Percentiles rank a stretch among this genome's conserved stretches.
Conservation (phyloP, 1,140 invertebrate species). For the Tetramorium parvispinum region DNA sequence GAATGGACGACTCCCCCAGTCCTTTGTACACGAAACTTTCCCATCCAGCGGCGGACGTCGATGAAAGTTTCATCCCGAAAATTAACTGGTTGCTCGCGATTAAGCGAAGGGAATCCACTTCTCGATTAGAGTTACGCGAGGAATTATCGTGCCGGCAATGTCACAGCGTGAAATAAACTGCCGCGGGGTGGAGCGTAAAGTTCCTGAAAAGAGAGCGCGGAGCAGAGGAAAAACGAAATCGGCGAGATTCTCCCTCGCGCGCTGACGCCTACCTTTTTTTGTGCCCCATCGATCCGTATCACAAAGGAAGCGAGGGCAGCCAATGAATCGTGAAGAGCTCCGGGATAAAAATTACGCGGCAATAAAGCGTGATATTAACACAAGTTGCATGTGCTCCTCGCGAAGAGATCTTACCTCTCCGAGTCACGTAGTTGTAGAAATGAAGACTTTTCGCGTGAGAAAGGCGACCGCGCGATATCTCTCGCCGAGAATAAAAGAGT, state of each 20-base stretch:
- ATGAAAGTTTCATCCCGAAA: slow-evolving; percentile 61
- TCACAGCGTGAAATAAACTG: slow-evolving; percentile 48
- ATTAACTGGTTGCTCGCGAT: slow-evolving; percentile 34
- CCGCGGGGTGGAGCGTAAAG: neutral
- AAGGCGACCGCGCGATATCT: slow-evolving; percentile 31
- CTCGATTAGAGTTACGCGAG: slow-evolving; percentile 53
- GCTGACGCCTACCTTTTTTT: slow-evolving; percentile 22
- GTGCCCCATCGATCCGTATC: slow-evolving; percentile 38
- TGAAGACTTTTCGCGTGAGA: slow-evolving; percentile 15
- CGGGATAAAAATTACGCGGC: slow-evolving; percentile 61
- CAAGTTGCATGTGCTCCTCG: slow-evolving; percentile 36
- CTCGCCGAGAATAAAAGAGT: slow-evolving; percentile 32
- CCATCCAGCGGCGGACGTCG: slow-evolving; percentile 8
- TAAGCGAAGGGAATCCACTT: slow-evolving; percentile 43
- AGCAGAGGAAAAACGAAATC: slow-evolving; percentile 38
- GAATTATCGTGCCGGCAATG: slow-evolving; percentile 41
- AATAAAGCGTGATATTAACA: slow-evolving; percentile 49
- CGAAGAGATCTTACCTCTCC: neutral
- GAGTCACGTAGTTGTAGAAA: slow-evolving; percentile 35
- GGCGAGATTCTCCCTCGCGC: slow-evolving; percentile 22
- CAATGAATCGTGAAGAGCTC: slow-evolving; percentile 38
- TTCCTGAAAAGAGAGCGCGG: slow-evolving; percentile 32
- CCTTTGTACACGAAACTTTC: slow-evolving; percentile 21
- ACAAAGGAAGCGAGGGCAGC: slow-evolving; percentile 40
- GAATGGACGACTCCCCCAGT: neutral